Percentiles rank a stretch among this genome's conserved stretches.
Evolutionary conservation across 2,113 vertebrate genomes (phyloP).

Genomic region (Verasper variegatus): DNA sequence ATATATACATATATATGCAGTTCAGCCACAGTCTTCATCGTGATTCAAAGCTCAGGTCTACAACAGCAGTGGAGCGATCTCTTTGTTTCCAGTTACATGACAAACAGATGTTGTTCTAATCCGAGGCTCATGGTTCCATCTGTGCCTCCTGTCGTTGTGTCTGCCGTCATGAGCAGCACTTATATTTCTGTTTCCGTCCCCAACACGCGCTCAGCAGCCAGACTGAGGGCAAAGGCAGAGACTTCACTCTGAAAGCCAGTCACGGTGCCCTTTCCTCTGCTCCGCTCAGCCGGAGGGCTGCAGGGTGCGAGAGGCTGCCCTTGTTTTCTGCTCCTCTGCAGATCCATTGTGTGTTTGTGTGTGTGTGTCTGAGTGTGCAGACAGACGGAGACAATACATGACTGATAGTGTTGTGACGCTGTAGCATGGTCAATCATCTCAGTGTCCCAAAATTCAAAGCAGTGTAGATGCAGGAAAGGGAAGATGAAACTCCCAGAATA

Average conservation of each 20-base stretch:
- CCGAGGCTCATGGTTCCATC: conserved; percentile 39
- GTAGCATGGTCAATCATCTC: conserved; percentile 23
- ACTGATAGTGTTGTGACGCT: conserved; percentile 38
- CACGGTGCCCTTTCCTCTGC: conserved; percentile 45
- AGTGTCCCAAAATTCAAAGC: conserved; percentile 15
- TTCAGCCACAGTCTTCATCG: too few species aligned
- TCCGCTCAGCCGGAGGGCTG: conserved; percentile 28
- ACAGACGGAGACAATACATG: conserved; percentile 17
- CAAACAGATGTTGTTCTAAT: conserved; percentile 60
- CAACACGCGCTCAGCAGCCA: conserved; percentile 13
- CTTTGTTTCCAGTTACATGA: conserved; percentile 23
- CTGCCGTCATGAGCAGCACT: conserved; percentile 10
- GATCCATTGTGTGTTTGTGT: conserved; percentile 12
- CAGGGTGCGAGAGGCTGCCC: conserved; percentile 29
- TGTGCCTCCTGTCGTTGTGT: conserved; percentile 35
- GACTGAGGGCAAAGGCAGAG: conserved; percentile 49
- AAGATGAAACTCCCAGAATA: neutral
- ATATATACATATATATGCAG: too few species aligned
- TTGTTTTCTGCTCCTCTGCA: conserved; percentile 32
- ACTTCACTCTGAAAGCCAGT: conserved; percentile 21
- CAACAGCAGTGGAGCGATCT: neutral
- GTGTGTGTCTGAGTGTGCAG: neutral
- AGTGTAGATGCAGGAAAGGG: conserved; percentile 47
- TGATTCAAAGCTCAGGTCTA: too few species aligned
- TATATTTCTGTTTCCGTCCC: neutral